phyloP scores from a whole-genome alignment of 2,113 vertebrate genomes.

The Alaudala cheleensis region DNA sequence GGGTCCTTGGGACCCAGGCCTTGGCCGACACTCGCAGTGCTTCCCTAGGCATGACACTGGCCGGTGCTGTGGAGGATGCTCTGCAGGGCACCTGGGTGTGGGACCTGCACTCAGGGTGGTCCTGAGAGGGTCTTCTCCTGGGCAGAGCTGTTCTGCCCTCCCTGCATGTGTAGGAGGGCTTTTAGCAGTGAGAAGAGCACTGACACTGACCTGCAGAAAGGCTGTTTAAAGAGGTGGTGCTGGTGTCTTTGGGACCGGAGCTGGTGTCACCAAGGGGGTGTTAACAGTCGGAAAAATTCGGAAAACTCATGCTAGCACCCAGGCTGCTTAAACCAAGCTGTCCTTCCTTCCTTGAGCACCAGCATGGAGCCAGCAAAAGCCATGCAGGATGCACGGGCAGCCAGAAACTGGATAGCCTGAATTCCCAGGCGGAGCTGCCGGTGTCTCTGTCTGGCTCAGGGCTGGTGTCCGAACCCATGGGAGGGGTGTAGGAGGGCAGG shows the following conservation, averaged over 20 bases:
- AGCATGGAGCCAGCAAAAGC: background rate
- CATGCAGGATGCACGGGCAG: fast-evolving
- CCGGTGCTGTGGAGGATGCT: background rate
- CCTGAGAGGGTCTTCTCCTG: background rate
- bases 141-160: background rate
- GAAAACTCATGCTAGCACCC: background rate
- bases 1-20: background rate
- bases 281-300: background rate
- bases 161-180: background rate
- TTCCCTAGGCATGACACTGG: background rate
- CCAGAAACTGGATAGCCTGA: background rate
- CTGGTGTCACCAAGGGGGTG: background rate
- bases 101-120: background rate
- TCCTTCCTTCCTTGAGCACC: background rate
- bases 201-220: background rate
- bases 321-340: background rate
- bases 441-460: background rate
- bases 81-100: background rate
- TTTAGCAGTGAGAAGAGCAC: background rate
- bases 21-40: background rate
- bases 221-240: background rate
- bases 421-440: background rate
- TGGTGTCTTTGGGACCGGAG: background rate
- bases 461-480: background rate
- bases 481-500: fast-evolving